Base-by-base conservation (phyloP, 2,113 vertebrate genomes). In the Xenopus tropicalis region DNA sequence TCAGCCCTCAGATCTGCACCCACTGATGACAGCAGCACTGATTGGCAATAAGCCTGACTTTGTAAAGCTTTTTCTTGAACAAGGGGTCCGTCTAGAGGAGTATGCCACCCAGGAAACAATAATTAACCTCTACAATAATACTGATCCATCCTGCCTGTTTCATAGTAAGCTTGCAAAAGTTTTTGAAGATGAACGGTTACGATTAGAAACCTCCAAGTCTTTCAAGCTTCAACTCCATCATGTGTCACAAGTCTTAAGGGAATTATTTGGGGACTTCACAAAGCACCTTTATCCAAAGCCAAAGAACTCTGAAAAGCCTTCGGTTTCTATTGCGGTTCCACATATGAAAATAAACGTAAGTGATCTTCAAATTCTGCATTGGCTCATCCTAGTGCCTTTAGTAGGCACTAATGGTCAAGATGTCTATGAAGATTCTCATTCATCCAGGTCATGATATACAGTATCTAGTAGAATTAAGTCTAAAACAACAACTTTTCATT, bases 41-140 rank as follows among this genome's bases (percentile, higher is more conserved):
- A 88, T 94, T 66, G 87, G 93, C 77, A 91, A 97, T 88, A 97
- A 95, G 80, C 92, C 95, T 0, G 88, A 93, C 72, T 98, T 99
- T 67, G 94, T 97, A 79, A 91, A 86, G 78, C 92, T 99, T 24
- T 91, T 99, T 80, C 86, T 98, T 85, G 97, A 97, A 81, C 93
- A 95, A 1, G 97, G 96, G 1, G 91, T 98, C 80, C 86, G 42
- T 44, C 84, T 98, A 65, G 82, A 87, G 70, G 92, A 96, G 14
- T 93, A 97, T 52, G 91, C 93, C 79, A 85, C 90, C 10, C 86
- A 88, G 74, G 85, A 91, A 48, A 92, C 83, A 0, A 85, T 98
- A 62, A 73, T 87, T 8, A 78, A 91, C 51, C 94, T 99, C 68
- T 98, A 98, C 70, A 77, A 83, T 78, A 85, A 92, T 81, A 66